Base-by-base conservation (phyloP, 2,888 invertebrate species). In the Drosophila imparisetae region DNA sequence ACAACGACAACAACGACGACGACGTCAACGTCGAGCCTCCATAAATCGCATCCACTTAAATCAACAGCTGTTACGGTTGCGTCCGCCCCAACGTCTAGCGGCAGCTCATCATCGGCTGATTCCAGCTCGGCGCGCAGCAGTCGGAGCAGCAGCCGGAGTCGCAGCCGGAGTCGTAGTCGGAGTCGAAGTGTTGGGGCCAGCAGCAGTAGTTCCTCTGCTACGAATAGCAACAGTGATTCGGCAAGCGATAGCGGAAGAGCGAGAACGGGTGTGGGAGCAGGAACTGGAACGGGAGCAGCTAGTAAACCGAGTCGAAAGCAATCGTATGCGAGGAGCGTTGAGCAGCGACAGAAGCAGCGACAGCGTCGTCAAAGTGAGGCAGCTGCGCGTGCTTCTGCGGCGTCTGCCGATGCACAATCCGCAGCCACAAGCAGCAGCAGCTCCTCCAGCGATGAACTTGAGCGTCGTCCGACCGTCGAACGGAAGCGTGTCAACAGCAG, bases 41-140 rank as follows among this genome's bases (percentile, higher is more conserved):
- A 69, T 38, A 82, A 71, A 71, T 57, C 69, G 15, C 77, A 63
- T 57, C 29, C 38, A 30, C 42, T 30, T 48, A 69, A 72, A 64
- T 45, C 68, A 48, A 40, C 66, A 30, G 83, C 79, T 34, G 74
- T 24, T 30, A n/a, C 49, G 32, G 27, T 30, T 38, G 52, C 90
- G 77, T 85, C 91, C 66, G 88, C 92, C 59, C 82, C 86, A 69
- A 90, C 92, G 78, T 88, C 91, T 18, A 90, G 88, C 81, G 89
- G 88, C 78, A 91, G 89, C 62, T 90, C 91, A 48, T 89, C 91
- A 81, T 91, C 91, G 60, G 90, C 70, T 78, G 91, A 91, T 83
- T 88, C 91, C 66, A 91, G 91, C 57, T 90, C 91, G 78, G 82
- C 90, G 75, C 89, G 80, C 55, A 90, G 77, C n/a, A 80, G 83